phyloP scores from a whole-genome alignment of 2,113 vertebrate genomes.

The Raphicerus campestris region DNA sequence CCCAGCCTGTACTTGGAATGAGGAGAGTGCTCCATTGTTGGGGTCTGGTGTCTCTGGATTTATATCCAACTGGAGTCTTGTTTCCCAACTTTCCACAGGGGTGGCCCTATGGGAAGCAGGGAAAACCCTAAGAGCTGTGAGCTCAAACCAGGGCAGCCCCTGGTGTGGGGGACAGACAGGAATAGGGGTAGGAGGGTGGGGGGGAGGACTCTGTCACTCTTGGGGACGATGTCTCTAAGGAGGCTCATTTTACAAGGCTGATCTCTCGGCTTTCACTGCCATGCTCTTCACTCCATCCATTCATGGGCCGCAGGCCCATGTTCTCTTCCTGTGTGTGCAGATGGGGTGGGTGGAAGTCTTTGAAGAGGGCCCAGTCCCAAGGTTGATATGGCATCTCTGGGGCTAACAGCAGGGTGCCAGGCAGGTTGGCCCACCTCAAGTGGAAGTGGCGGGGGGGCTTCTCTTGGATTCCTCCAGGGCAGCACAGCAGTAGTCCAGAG shows the following conservation, averaged over 20 bases:
- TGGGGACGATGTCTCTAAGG: neutral
- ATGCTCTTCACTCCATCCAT: neutral
- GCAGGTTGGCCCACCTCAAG: neutral
- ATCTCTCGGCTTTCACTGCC: neutral
- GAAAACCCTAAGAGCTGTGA: neutral
- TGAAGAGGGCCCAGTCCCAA: neutral
- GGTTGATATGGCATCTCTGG: neutral
- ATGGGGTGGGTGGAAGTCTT: neutral
- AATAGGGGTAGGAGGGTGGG: fast-evolving
- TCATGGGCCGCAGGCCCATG: neutral
- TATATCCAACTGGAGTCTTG: neutral
- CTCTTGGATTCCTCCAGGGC: neutral
- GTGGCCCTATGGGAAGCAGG: neutral
- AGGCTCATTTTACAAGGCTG: neutral
- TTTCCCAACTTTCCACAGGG: neutral
- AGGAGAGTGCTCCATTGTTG: neutral
- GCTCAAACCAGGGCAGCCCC: neutral
- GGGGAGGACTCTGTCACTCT: neutral
- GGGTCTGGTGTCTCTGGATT: neutral
- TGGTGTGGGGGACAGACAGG: neutral
- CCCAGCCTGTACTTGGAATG: neutral
- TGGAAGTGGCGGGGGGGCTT: neutral
- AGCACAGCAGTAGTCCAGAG: neutral
- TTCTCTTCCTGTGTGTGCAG: neutral
- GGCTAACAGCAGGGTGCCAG: neutral